phyloP scores from a whole-genome alignment of 2,113 vertebrate genomes.

The Equus quagga region DNA sequence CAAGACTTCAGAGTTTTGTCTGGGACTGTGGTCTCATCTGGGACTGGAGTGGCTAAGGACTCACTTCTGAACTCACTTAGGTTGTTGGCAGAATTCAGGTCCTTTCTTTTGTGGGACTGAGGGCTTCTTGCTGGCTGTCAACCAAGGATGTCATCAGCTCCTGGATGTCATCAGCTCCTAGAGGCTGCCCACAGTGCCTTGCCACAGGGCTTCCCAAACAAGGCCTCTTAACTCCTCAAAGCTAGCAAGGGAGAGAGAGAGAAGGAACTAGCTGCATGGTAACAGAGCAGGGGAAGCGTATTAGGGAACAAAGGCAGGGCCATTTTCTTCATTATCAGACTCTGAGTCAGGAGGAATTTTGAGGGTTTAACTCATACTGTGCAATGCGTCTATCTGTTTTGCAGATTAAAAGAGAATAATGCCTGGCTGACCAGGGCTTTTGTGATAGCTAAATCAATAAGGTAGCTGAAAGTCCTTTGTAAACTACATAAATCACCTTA shows the following conservation, averaged over 20 bases:
- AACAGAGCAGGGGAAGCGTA: not conserved
- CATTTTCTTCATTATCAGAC: not conserved
- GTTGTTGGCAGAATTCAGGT: constrained; percentile 22
- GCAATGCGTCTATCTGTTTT: not conserved
- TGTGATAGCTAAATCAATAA: not conserved
- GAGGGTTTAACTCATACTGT: not conserved
- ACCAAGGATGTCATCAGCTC: not conserved
- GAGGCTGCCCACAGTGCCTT: not conserved
- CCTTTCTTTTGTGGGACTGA: not conserved
- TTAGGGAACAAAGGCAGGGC: not conserved
- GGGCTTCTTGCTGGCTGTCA: not conserved
- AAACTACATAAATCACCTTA: not conserved
- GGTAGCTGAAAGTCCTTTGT: not conserved
- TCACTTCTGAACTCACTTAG: not conserved
- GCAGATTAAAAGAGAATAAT: not conserved
- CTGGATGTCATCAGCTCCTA: not conserved
- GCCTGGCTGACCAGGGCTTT: not conserved
- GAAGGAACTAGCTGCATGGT: not conserved
- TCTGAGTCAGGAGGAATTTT: not conserved
- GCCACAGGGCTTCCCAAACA: not conserved
- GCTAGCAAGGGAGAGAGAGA: not conserved
- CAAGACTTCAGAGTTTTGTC: not conserved
- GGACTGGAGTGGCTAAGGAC: not conserved
- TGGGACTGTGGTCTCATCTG: constrained; percentile 28
- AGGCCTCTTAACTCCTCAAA: not conserved